Percentiles rank a stretch among this genome's conserved stretches.
Conservation (phyloP, 2,888 invertebrate genomes). For the Meghimatium bilineatum region DNA sequence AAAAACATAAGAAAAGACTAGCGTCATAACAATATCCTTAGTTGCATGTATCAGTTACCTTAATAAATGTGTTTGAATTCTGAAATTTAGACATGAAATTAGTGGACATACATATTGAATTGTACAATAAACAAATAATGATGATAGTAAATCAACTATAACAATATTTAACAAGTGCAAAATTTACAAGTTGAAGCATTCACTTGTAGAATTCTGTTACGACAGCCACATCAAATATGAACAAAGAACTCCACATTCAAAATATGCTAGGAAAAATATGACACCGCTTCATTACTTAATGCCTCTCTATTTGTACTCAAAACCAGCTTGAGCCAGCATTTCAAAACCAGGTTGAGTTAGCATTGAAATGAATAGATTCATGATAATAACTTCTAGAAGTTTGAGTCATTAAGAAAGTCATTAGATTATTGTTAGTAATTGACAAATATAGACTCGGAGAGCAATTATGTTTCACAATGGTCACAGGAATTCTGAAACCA, state of each 20-base stretch:
- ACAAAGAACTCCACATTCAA: constrained; percentile 23
- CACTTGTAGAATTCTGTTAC: constrained; percentile 23
- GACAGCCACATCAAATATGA: constrained; percentile 31
- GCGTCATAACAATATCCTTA: constrained; percentile 28
- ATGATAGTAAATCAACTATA: constrained; percentile 11
- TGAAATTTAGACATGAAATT: constrained; percentile 10
- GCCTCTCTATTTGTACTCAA: background rate
- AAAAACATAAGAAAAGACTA: constrained; percentile 6
- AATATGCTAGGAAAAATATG: background rate
- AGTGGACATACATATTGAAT: constrained; percentile 16
- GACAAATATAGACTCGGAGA: background rate
- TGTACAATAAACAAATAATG: constrained; percentile 19
- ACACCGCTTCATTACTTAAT: background rate
- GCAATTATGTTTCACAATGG: background rate
- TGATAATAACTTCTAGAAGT: no score
- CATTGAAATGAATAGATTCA: no score
- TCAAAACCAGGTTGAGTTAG: no score
- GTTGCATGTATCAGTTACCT: constrained; percentile 15
- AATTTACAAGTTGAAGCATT: constrained; percentile 38
- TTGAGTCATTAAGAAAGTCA: no score
- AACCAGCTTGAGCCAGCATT: constrained; percentile 7
- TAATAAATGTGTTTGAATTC: constrained; percentile 12
- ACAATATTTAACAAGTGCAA: constrained; percentile 31
- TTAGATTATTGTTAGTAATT: no score
- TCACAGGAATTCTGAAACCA: background rate